phyloP scores from a whole-genome alignment of 2,113 vertebrate genomes.

The Paradoxurus hermaphroditus region DNA sequence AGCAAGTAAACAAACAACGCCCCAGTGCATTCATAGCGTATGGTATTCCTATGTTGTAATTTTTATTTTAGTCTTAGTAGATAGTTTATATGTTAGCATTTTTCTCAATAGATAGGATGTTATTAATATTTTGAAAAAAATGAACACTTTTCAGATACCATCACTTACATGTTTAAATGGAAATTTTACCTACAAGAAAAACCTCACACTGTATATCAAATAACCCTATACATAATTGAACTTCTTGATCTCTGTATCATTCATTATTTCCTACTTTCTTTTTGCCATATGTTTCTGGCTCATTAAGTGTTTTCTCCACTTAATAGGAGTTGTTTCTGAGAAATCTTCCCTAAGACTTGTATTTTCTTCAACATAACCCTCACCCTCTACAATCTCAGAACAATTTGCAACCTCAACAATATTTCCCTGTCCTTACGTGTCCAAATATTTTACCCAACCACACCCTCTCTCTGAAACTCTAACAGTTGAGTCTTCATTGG shows the following conservation, averaged over 20 bases:
- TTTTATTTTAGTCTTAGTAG: not conserved
- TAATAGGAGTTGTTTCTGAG: not conserved
- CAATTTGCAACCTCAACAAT: not conserved
- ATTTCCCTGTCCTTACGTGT: not conserved
- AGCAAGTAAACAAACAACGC: not conserved
- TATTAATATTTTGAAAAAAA: not conserved
- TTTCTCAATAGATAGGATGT: not conserved
- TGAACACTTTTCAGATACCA: not conserved
- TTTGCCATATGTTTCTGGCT: not conserved
- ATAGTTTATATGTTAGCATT: not conserved
- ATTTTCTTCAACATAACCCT: not conserved
- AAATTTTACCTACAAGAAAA: not conserved
- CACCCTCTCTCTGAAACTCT: not conserved
- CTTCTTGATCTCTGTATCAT: not conserved
- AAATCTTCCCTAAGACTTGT: not conserved
- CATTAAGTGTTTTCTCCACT: not conserved
- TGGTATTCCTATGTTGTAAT: not conserved
- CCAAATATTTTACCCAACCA: not conserved
- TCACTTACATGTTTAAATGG: not conserved
- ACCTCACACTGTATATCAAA: not conserved
- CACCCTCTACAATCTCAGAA: not conserved
- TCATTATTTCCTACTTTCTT: not conserved
- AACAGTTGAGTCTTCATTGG: not conserved
- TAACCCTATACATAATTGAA: not conserved
- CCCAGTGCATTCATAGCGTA: not conserved